These are phyloP conservation scores for Alviniconcha strummeri DNA, from an alignment of 2,888 invertebrate genomes.

Conservation along the genomic window DNA sequence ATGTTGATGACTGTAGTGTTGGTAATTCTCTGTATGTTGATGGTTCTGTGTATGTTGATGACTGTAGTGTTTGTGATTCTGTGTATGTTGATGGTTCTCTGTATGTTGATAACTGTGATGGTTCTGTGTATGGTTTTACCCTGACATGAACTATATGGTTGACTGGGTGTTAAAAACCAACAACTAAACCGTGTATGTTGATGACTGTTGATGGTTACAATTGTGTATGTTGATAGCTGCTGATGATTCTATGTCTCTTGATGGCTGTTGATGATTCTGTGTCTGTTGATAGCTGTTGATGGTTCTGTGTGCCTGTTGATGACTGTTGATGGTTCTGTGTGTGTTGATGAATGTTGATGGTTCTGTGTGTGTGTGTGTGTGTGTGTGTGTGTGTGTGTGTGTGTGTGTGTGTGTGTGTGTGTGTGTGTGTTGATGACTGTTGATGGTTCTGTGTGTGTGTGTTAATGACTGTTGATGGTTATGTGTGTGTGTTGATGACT, in stretches of 20 bases:
- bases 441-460: neutral
- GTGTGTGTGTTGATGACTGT: neutral
- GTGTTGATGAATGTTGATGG: no score
- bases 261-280: neutral
- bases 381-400: constrained; percentile 11
- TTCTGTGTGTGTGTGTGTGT: neutral
- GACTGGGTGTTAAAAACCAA: neutral
- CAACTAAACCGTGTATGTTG: neutral
- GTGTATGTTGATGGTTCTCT: no score
- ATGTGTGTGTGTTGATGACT: no score
- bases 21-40: no score
- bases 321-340: no score
- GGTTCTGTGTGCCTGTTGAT: neutral
- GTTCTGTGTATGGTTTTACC: no score
- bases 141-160: no score
- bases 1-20: no score
- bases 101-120: no score
- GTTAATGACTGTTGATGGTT: no score
- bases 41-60: no score
- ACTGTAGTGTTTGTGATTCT: no score
- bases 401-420: constrained; percentile 6
- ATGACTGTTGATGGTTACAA: neutral
- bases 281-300: neutral
- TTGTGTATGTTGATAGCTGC: neutral
- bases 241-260: neutral